Evolutionary conservation across 92 coral and sea anemone genomes (phyloP), one percentile per base, ranked within the genome.

Genomic region (Siderastrea radians): DNA sequence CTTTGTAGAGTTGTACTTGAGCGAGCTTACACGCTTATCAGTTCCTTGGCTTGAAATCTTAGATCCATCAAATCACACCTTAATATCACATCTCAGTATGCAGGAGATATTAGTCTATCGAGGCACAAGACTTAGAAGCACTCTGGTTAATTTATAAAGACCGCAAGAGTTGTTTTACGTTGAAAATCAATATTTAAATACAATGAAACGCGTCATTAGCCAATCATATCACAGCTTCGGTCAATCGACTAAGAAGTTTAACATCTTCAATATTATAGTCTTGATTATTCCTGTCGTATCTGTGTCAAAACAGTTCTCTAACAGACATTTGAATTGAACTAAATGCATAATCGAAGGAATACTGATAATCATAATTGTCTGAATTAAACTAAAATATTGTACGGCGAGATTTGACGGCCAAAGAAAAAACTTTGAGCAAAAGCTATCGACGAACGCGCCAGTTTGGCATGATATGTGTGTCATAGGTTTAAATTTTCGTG

Each of bases 151-250:
- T 84, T 73, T 73, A 62, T 50, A 63, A 84, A 84, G 12, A 46
- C 87, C 63, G 46, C 72, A 63, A 74, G 57, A 74, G 48, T 73
- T 84, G 64, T 68, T 85, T 78, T 77, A 68, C 77, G 44, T 85
- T 65, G 77, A 67, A 85, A 85, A 85, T 85, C 74, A 85, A 85
- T 85, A 85, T 85, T 85, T 85, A 85, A 85, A 85, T 77, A 85
- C 84, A 85, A 46, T 66, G 66, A 49, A 53, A 11, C 47, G 61
- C 58, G 9, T 59, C 8, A 45, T 53, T 68, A 75, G 76, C 89
- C 89, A 85, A 85, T 85, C 84, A 77, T 1, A 49, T 4, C 47
- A 9, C 53, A 7, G 19, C 81, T 50, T 59, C 14, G 12, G 14
- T 52, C 57, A 15, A 14, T 48, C 47, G 49, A 58, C 47, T 83